phyloP scores from a whole-genome alignment of 2,888 invertebrate species.

The Macrosoma leucophasiata region DNA sequence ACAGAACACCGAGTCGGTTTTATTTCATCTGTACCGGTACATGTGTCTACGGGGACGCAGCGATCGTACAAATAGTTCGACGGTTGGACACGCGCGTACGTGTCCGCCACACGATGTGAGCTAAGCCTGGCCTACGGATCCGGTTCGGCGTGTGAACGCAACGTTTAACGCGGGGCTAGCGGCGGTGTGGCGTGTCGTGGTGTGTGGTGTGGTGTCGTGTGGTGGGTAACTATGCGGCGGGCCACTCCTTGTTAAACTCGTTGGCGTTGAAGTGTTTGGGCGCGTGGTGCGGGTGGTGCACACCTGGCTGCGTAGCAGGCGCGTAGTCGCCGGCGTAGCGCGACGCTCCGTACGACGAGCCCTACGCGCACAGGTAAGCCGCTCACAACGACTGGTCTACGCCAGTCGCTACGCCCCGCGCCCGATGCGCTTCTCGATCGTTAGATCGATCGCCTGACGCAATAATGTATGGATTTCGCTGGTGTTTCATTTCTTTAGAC shows the following conservation, averaged over 20 bases:
- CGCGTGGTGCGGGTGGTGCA: constrained; percentile 73
- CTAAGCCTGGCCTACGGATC: constrained; percentile 9
- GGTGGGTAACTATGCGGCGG: constrained; percentile 55
- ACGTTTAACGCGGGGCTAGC: constrained; percentile 8
- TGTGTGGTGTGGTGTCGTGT: constrained; percentile 12
- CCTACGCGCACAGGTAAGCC: constrained; percentile 40
- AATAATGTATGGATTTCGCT: no score
- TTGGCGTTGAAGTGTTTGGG: constrained; percentile 72
- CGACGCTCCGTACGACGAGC: constrained; percentile 71
- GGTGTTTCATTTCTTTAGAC: no score
- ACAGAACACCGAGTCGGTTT: no score
- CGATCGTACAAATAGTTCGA: no score
- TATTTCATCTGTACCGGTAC: no score
- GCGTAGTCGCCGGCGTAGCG: constrained; percentile 61
- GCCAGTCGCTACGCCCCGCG: constrained; percentile 19
- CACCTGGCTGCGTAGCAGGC: constrained; percentile 68
- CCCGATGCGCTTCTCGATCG: constrained; percentile 13
- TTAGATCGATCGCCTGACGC: constrained; percentile 15
- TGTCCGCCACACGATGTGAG: constrained; percentile 5
- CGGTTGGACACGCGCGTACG: no score
- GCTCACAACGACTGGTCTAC: constrained; percentile 26
- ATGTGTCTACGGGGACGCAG: no score
- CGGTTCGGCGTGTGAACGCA: constrained; percentile 13
- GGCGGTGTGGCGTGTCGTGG: constrained; percentile 11
- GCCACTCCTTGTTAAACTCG: constrained; percentile 76